Evolutionary conservation across 2,888 invertebrate genomes (phyloP).

Genomic region (Beris chalybata): DNA sequence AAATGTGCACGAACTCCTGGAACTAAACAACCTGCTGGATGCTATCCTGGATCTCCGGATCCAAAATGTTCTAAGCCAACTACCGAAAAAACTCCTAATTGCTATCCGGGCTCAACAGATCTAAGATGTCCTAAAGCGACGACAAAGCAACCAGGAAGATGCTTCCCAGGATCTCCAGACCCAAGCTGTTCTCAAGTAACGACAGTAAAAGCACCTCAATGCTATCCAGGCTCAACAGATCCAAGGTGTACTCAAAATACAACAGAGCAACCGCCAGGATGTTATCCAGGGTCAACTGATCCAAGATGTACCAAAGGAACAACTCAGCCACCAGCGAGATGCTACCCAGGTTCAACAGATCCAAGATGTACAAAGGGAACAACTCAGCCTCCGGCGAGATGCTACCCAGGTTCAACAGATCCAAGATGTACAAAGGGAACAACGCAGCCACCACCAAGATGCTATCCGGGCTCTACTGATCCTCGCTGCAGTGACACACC

Average conservation of each 20-base stretch:
- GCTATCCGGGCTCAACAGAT: conserved; percentile 47
- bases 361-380: conserved; percentile 44
- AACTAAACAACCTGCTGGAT: conserved; percentile 40
- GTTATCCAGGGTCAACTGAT: conserved; percentile 45
- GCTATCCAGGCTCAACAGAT: conserved; percentile 45
- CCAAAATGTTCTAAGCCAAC: conserved; percentile 47
- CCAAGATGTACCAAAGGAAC: conserved; percentile 47
- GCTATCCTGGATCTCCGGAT: conserved; percentile 47
- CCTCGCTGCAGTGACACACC: conserved; percentile 47
- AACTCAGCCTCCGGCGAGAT: conserved; percentile 42
- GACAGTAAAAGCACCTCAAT: conserved; percentile 33
- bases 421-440: conserved; percentile 47
- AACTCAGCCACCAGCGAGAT: conserved; percentile 42
- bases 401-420: conserved; percentile 52
- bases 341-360: conserved; percentile 47
- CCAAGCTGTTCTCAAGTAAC: conserved; percentile 47
- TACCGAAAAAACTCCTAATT: conserved; percentile 41
- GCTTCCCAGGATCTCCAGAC: conserved; percentile 52
- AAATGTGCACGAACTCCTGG: conserved; percentile 42
- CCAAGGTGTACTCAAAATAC: conserved; percentile 47
- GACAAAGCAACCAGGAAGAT: conserved; percentile 42
- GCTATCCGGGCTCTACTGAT: conserved; percentile 45
- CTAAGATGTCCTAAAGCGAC: conserved; percentile 44
- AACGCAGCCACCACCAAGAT: conserved; percentile 33
- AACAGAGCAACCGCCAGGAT: conserved; percentile 45